Percentiles rank a stretch among this genome's conserved stretches.
These are phyloP conservation scores for Trialeurodes vaporariorum DNA, from an alignment of 1,140 invertebrate species.

Conservation along the genomic window DNA sequence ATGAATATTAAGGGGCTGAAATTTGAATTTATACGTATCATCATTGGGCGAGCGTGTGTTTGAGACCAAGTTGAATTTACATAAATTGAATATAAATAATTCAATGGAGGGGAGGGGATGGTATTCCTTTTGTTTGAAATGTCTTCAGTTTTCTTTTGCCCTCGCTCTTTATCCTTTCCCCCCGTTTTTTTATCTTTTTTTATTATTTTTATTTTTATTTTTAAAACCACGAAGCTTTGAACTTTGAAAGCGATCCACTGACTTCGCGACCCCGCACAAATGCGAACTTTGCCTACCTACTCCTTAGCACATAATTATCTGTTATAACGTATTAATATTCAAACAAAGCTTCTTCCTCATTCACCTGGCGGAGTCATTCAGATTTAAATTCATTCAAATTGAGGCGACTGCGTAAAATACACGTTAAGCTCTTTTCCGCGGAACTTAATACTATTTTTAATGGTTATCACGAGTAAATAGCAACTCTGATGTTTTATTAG, in stretches of 20 bases:
- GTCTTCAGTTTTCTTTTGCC: background rate
- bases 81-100: conserved; percentile 1
- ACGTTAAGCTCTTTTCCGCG: no score
- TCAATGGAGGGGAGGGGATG: background rate
- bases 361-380: background rate
- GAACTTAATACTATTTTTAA: no score
- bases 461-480: no score
- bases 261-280: no score
- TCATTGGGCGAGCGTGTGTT: background rate
- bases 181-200: background rate
- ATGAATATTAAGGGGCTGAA: background rate
- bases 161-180: background rate
- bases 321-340: background rate
- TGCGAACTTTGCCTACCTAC: background rate
- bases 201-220: no score
- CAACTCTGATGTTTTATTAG: no score
- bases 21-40: background rate
- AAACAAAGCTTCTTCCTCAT: background rate
- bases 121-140: background rate
- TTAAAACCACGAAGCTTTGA: no score
- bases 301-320: background rate
- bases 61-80: background rate
- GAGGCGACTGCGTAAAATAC: background rate
- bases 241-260: no score
- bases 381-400: background rate